A percentile compares a stretch with the other conserved stretches of the same genome.
Conservation (phyloP, 2,797 vertebrate species). For the Etheostoma nigrum region DNA sequence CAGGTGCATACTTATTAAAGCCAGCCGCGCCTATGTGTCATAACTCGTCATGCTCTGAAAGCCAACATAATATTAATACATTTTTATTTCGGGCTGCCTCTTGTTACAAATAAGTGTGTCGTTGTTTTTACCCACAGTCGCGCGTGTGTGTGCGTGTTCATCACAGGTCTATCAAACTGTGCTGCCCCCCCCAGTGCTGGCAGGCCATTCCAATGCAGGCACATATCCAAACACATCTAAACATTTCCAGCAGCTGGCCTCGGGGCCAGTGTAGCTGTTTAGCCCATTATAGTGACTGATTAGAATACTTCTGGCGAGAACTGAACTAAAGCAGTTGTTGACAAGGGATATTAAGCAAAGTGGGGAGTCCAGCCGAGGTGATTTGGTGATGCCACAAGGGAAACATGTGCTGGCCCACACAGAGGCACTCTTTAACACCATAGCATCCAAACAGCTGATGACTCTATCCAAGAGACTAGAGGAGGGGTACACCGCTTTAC, state of each 20-base stretch:
- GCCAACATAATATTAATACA: slow-evolving; percentile 38
- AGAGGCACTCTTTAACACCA: slow-evolving; percentile 69
- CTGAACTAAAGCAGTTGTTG: slow-evolving; percentile 79
- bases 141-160: slow-evolving; percentile 35
- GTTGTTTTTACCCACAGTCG: slow-evolving; percentile 4
- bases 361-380: slow-evolving; percentile 71
- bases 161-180: slow-evolving; percentile 59
- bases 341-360: slow-evolving; percentile 79
- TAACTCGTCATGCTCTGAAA: slow-evolving; percentile 41
- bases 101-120: slow-evolving; percentile 15
- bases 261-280: slow-evolving; percentile 64
- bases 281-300: slow-evolving; percentile 75
- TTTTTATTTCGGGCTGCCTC: slow-evolving; percentile 45
- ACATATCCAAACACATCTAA: slow-evolving; percentile 65
- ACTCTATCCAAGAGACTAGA: slow-evolving; percentile 59
- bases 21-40: slow-evolving; percentile 29
- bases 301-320: slow-evolving; percentile 74
- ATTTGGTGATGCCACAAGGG: slow-evolving; percentile 77
- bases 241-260: slow-evolving; percentile 72
- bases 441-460: slow-evolving; percentile 76
- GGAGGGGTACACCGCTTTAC: slow-evolving; percentile 40
- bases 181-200: slow-evolving; percentile 66
- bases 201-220: slow-evolving; percentile 66
- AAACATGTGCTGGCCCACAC: slow-evolving; percentile 74
- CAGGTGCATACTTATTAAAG: slow-evolving; percentile 17